Evolutionary conservation across 2,113 vertebrate species (phyloP).

Genomic region (Bubo scandiacus): DNA sequence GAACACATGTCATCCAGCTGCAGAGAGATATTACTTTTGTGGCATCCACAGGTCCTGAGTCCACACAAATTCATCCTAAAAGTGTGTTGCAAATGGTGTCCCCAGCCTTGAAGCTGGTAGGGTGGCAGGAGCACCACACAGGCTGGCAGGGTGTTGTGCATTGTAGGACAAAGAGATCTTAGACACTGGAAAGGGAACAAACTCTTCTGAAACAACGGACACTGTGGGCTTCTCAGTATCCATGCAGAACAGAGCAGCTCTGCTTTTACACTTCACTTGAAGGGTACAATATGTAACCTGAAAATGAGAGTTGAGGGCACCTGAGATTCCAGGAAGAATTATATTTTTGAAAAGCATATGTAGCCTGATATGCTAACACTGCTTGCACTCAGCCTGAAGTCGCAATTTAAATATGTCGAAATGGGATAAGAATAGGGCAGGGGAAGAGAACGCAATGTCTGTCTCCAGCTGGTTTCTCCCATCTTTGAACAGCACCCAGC

Average conservation of each 20-base stretch:
- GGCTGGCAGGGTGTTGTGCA: not conserved
- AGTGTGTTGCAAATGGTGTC: not conserved
- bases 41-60: not conserved
- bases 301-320: not conserved
- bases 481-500: not conserved
- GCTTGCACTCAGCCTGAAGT: not conserved
- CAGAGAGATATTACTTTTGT: not conserved
- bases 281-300: not conserved
- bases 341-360: not conserved
- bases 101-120: not conserved
- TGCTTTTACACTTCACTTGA: not conserved
- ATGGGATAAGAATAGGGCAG: not conserved
- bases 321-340: not conserved
- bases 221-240: not conserved
- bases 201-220: not conserved
- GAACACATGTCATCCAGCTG: not conserved
- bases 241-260: not conserved
- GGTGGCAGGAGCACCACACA: not conserved
- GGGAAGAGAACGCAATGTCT: not conserved
- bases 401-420: not conserved
- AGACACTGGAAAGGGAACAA: not conserved
- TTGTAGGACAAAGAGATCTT: not conserved
- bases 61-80: not conserved
- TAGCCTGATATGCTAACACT: not conserved
- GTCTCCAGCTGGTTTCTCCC: not conserved